Evolutionary conservation across 2,113 vertebrate species (phyloP).

Genomic region (Mohoua ochrocephala): DNA sequence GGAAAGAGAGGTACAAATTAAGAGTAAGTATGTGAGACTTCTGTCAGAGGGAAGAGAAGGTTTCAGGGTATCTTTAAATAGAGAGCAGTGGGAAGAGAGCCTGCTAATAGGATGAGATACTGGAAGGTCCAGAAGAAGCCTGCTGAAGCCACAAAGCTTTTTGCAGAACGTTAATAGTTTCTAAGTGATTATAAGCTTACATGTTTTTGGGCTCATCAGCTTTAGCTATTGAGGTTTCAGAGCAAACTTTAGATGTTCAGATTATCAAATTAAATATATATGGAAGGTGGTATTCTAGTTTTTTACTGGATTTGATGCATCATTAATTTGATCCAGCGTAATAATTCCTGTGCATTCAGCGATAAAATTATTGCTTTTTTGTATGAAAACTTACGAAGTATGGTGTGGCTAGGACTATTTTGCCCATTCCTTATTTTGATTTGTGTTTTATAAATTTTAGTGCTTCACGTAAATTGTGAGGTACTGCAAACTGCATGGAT

Average conservation of each 20-base stretch:
- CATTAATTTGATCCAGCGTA: background rate
- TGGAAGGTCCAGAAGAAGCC: background rate
- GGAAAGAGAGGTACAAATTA: background rate
- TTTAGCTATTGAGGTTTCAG: background rate
- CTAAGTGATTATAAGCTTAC: background rate
- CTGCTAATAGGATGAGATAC: background rate
- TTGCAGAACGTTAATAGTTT: background rate
- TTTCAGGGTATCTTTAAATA: background rate
- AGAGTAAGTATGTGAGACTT: background rate
- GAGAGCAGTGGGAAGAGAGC: background rate
- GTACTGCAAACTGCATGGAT: background rate
- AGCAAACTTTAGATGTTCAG: background rate
- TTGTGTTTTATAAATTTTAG: background rate
- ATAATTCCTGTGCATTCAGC: background rate
- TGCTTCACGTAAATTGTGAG: background rate
- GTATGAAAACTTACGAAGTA: background rate
- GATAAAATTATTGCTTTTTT: background rate
- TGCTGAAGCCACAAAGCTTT: background rate
- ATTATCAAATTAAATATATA: background rate
- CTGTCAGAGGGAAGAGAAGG: background rate
- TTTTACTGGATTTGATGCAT: background rate
- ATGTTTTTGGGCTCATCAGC: background rate
- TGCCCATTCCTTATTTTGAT: background rate
- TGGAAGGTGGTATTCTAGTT: background rate
- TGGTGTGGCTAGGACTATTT: background rate